Percentiles rank a stretch among this genome's conserved stretches.
Evolutionary conservation across 2,888 invertebrate genomes (phyloP).

Genomic region (Drosophila phalerata): DNA sequence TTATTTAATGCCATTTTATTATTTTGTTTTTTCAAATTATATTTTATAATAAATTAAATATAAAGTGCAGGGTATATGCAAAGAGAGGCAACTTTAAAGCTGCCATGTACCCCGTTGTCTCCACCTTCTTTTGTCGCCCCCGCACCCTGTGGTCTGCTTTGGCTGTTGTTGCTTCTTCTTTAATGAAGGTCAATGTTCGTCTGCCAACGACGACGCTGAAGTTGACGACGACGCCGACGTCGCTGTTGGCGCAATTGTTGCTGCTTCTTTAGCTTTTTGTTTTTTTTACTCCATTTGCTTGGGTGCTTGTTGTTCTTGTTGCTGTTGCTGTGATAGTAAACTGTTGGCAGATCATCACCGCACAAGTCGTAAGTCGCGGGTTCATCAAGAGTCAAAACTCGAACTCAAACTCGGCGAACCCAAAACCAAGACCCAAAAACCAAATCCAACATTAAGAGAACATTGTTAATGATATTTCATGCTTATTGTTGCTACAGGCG

Average conservation of each 20-base stretch:
- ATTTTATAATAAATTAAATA: no score
- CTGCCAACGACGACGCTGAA: conserved; percentile 31
- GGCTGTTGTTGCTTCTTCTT: conserved; percentile 55
- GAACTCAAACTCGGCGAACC: conserved; percentile 29
- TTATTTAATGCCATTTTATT: neutral
- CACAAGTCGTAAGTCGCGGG: conserved; percentile 37
- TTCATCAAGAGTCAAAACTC: conserved; percentile 53
- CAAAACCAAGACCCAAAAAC: conserved; percentile 28
- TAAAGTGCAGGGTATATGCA: no score
- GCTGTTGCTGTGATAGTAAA: conserved; percentile 46
- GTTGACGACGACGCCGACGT: conserved; percentile 15
- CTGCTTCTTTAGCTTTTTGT: conserved; percentile 42
- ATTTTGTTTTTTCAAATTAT: no score
- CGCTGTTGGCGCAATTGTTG: conserved; percentile 12
- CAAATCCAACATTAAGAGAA: conserved; percentile 15
- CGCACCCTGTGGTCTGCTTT: neutral
- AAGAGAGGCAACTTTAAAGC: no score
- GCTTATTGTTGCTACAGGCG: conserved; percentile 53
- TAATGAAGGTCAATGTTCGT: conserved; percentile 84
- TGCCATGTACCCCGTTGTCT: no score
- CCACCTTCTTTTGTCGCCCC: neutral
- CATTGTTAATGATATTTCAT: conserved; percentile 60
- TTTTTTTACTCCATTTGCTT: conserved; percentile 54
- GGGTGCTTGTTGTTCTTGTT: conserved; percentile 23
- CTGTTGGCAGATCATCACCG: conserved; percentile 44